Conservation (phyloP, 2,888 invertebrate genomes). For the Lordiphosa andalusiaca region DNA sequence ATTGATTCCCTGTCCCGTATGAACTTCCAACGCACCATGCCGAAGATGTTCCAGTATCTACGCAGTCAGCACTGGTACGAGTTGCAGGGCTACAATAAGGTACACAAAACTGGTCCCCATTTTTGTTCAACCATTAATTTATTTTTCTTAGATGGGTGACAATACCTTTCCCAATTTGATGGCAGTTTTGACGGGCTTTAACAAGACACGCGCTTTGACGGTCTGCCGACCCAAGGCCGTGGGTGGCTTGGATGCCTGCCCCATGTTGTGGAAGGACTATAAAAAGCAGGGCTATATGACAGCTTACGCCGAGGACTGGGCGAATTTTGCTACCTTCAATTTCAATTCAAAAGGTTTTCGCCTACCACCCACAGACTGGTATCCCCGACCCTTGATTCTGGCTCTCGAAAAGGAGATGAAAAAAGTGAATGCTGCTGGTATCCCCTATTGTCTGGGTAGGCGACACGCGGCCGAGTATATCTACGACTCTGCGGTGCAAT, state of each 20-base stretch:
- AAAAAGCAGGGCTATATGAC: conserved; percentile 86
- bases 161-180: conserved; percentile 95
- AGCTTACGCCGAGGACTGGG: conserved; percentile 89
- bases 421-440: conserved; percentile 80
- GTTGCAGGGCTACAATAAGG: conserved; percentile 87
- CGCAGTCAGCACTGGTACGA: conserved; percentile 85
- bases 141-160: conserved; percentile 85
- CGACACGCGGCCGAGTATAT: conserved; percentile 85
- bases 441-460: conserved; percentile 84
- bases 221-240: conserved; percentile 81
- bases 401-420: conserved; percentile 84
- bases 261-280: conserved; percentile 89
- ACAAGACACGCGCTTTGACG: conserved; percentile 79
- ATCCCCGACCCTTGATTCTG: conserved; percentile 86
- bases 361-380: conserved; percentile 89
- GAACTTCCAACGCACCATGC: conserved; percentile 88
- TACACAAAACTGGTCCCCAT: not conserved
- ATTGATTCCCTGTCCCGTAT: conserved; percentile 91
- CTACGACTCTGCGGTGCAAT: conserved; percentile 85
- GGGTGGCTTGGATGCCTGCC: conserved; percentile 85
- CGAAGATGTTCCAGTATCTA: conserved; percentile 85
- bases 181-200: conserved; percentile 88
- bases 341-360: conserved; percentile 86
- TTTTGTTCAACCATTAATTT: not conserved
- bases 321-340: conserved; percentile 85